These are phyloP conservation scores for Drosophila mettleri DNA, from an alignment of 2,888 invertebrate species.

Conservation along the genomic window DNA sequence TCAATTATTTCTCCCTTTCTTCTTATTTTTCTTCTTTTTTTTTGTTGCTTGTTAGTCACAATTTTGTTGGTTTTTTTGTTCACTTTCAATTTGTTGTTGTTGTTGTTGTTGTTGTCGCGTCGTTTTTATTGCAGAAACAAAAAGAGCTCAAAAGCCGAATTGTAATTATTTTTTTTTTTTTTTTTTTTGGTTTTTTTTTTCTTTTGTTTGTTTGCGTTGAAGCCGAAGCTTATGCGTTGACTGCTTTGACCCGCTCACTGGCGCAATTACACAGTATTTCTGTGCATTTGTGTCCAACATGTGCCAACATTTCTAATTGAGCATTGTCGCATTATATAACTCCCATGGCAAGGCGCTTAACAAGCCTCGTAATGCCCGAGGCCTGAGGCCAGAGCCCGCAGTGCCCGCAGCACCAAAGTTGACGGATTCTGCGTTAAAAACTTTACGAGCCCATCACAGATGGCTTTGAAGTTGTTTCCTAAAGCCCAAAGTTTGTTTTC, in stretches of 20 bases:
- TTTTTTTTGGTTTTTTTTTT: too few relatives aligned
- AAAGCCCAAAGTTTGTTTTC: too few relatives aligned
- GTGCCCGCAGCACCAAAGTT: not conserved
- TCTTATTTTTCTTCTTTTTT: not conserved
- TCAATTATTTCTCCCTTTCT: slow-evolving; percentile 63
- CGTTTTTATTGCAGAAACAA: slow-evolving; percentile 41
- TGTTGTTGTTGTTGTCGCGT: slow-evolving; percentile 11
- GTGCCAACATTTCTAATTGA: slow-evolving; percentile 38
- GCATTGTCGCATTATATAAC: slow-evolving; percentile 25
- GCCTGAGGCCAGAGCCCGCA: slow-evolving; percentile 4
- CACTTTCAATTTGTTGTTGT: slow-evolving; percentile 34
- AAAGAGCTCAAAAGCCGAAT: slow-evolving; percentile 4
- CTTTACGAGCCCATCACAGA: not conserved
- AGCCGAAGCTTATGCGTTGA: slow-evolving; percentile 28
- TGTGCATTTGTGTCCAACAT: not conserved
- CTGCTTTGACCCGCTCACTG: slow-evolving; percentile 45
- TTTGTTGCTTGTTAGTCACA: slow-evolving; percentile 32
- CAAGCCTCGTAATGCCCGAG: not conserved
- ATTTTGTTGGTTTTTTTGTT: too few relatives aligned
- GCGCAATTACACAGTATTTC: slow-evolving; percentile 22
- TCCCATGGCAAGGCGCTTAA: slow-evolving; percentile 2
- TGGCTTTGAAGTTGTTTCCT: not conserved
- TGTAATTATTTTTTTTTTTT: slow-evolving; percentile 64
- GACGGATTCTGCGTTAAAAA: not conserved
- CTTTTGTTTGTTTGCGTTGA: slow-evolving; percentile 9